Evolutionary conservation across 2,113 vertebrate genomes (phyloP).

Genomic region (Aphelocoma coerulescens): DNA sequence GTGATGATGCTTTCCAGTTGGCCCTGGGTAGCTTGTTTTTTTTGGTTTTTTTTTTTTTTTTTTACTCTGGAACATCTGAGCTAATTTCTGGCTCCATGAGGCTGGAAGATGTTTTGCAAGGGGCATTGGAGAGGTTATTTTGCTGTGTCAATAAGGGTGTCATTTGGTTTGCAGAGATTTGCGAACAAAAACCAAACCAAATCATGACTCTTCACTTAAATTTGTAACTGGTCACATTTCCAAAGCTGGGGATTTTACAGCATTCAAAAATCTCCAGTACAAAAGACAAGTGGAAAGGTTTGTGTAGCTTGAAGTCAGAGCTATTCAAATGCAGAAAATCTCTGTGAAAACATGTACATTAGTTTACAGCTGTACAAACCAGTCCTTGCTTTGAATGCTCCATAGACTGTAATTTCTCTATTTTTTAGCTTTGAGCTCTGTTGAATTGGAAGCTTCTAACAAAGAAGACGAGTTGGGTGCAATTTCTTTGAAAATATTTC

Average conservation of each 20-base stretch:
- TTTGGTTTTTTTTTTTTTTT: not conserved
- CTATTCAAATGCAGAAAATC: constrained; percentile 8
- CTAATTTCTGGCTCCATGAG: not conserved
- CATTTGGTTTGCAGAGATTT: not conserved
- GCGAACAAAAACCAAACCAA: not conserved
- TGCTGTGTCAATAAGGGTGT: not conserved
- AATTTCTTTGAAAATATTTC: not conserved
- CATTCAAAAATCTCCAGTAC: not conserved
- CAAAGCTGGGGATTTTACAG: not conserved
- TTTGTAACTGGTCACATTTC: not conserved
- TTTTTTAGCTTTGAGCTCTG: not conserved
- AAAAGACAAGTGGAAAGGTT: constrained; percentile 8
- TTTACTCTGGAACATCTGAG: not conserved
- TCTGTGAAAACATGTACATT: not conserved
- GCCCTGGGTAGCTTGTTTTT: not conserved
- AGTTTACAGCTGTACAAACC: not conserved
- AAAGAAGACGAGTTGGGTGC: not conserved
- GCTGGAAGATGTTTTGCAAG: not conserved
- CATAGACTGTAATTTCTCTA: not conserved
- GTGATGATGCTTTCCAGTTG: constrained; percentile 39
- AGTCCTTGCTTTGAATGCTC: not conserved
- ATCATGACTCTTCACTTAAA: not conserved
- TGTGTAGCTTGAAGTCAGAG: not conserved
- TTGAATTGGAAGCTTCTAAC: not conserved
- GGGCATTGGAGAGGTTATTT: not conserved